Conservation (phyloP, 2,113 vertebrate species). For the Cavia porcellus region DNA sequence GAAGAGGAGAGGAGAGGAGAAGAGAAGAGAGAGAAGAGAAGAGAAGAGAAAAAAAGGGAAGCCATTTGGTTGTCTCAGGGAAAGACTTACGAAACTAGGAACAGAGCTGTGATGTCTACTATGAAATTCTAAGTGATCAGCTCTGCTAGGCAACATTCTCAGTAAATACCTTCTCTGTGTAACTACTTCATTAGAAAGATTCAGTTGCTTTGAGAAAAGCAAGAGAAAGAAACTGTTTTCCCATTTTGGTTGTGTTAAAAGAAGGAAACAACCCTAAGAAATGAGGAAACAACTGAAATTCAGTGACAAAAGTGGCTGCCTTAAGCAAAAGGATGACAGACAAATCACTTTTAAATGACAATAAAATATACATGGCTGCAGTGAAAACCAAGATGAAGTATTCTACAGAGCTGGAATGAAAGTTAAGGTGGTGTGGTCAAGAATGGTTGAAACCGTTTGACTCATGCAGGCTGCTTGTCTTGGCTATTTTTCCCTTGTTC, state of each 20-base stretch:
- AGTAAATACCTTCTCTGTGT: background rate
- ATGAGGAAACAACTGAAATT: background rate
- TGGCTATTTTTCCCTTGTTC: too few relatives aligned
- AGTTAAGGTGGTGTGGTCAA: background rate
- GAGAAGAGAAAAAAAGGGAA: background rate
- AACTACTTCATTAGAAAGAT: background rate
- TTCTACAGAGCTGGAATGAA: background rate
- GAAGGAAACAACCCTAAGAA: background rate
- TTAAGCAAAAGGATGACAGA: background rate
- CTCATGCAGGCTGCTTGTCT: background rate
- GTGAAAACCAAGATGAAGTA: background rate
- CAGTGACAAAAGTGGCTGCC: background rate
- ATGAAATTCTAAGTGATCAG: conserved; percentile 2
- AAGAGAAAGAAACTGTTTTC: background rate
- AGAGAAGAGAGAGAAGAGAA: too few relatives aligned
- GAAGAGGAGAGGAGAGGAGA: too few relatives aligned
- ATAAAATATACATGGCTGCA: background rate
- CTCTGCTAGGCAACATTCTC: background rate
- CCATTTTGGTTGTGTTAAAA: conserved; percentile 16
- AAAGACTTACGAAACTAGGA: background rate
- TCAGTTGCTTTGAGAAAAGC: background rate
- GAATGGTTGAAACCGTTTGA: background rate
- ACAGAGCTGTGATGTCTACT: background rate
- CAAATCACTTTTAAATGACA: background rate
- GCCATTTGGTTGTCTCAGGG: background rate